Conservation (phyloP, 2,888 invertebrate genomes). For the Drosophila subsilvestris region DNA sequence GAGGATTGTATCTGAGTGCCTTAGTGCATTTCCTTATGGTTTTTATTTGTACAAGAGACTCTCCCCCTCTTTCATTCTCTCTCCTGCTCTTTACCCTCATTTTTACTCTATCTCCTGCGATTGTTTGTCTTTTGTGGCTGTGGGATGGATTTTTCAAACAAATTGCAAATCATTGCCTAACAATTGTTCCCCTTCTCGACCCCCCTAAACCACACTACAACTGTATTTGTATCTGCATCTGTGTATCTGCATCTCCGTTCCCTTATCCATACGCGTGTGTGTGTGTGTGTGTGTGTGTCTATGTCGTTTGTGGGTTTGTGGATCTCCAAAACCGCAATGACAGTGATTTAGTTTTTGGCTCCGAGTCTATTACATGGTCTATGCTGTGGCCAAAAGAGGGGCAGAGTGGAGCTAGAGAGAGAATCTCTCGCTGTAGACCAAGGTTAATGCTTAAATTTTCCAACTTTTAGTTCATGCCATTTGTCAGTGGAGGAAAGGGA, state of each 20-base stretch:
- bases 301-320: slow-evolving; percentile 38
- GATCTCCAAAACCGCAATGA: slow-evolving; percentile 68
- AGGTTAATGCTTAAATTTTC: slow-evolving; percentile 46
- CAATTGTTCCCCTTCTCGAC: slow-evolving; percentile 64
- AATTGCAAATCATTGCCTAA: slow-evolving; percentile 81
- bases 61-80: slow-evolving; percentile 1
- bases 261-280: not conserved
- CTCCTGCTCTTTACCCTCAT: slow-evolving; percentile 1
- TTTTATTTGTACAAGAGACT: slow-evolving; percentile 61
- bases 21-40: slow-evolving; percentile 66
- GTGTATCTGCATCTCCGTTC: slow-evolving; percentile 6
- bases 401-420: not conserved
- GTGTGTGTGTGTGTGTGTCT: slow-evolving; percentile 19
- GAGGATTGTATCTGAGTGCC: not conserved
- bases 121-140: slow-evolving; percentile 77
- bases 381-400: slow-evolving; percentile 20
- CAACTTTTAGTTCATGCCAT: slow-evolving; percentile 30
- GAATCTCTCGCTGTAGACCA: slow-evolving; percentile 4
- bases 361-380: slow-evolving; percentile 66
- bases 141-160: slow-evolving; percentile 80
- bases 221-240: slow-evolving; percentile 6
- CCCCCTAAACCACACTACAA: slow-evolving; percentile 2
- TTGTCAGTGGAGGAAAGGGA: slow-evolving; percentile 23
- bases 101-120: not conserved
- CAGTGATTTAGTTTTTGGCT: slow-evolving; percentile 79